Base-by-base conservation (phyloP, 92 coral and sea anemone species). In the Palythoa grandiflora region DNA sequence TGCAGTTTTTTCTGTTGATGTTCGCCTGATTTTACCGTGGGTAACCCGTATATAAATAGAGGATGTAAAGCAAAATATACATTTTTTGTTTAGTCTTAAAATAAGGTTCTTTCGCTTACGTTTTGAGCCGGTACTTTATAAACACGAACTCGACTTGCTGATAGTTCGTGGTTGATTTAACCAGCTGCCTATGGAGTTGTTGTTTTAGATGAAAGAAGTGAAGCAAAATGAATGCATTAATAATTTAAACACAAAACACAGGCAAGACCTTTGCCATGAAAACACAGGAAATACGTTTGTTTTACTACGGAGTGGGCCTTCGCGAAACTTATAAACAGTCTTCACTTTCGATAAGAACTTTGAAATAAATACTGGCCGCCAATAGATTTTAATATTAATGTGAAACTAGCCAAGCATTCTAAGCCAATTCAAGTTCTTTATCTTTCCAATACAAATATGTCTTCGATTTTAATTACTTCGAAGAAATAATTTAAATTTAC, bases 161-260 rank as follows among this genome's bases (percentile, higher is more conserved):
- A 81, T 68, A 20, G 60, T 28, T 54, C 28, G 60, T 80, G 38
- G 86, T 81, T 81, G 63, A 65, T 81, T 81, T 66, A 47, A 28
- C 86, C 86, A 81, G 86, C 86, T 81, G 86, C 86, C 86, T 57
- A 19, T 3, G 6, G 86, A 48, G 75, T 59, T 81, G 86, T 81
- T 81, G 86, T 81, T 66, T 39, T 20, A 44, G 57, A 35, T 81
- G 63, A 81, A 81, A 81, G 75, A 28, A 19, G 8, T 65, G 75
- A 68, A 77, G 39, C 47, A 77, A 77, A 54, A 77, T 36, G 83
- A 77, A 81, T 66, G 86, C 12, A 81, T 81, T 65, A 81, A 81
- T 66, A 66, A 65, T 81, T 81, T 66, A 81, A 81, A 66, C 61
- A 81, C 75, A 48, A 48, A 53, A 81, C 28, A 81, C 47, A 40